A percentile compares a stretch with the other conserved stretches of the same genome.
phyloP scores from a whole-genome alignment of 2,113 vertebrate species.

The Pterocles orientalis region DNA sequence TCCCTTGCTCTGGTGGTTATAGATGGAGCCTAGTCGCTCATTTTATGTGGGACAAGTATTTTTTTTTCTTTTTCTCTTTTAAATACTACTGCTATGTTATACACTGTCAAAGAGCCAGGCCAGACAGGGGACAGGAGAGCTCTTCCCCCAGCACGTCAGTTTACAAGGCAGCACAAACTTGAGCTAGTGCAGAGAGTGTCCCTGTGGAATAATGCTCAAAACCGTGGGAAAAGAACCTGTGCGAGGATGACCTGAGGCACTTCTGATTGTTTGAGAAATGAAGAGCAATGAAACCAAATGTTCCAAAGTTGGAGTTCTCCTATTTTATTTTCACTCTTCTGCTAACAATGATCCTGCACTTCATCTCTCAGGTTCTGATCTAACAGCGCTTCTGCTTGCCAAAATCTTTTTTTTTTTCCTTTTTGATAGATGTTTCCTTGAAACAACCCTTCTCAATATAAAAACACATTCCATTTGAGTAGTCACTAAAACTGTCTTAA shows the following conservation, averaged over 20 bases:
- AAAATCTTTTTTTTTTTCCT: slow-evolving; percentile 1
- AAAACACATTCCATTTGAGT: slow-evolving; percentile 39
- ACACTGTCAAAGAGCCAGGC: background rate
- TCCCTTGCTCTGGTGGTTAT: background rate
- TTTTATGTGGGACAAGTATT: background rate
- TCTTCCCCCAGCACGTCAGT: background rate
- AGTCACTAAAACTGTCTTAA: slow-evolving; percentile 35
- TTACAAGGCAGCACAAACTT: background rate
- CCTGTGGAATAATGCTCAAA: slow-evolving; percentile 1
- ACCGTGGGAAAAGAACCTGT: background rate
- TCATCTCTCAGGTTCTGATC: slow-evolving; percentile 5
- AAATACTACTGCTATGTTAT: background rate
- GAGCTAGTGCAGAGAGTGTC: background rate
- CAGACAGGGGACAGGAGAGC: background rate
- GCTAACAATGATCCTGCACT: background rate
- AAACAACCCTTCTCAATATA: slow-evolving; percentile 31
- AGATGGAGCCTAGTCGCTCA: background rate
- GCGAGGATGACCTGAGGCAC: slow-evolving; percentile 10
- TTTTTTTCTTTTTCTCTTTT: background rate
- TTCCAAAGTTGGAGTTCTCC: slow-evolving; percentile 30
- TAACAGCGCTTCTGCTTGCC: background rate
- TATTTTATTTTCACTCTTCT: slow-evolving; percentile 24
- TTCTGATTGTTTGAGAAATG: slow-evolving; percentile 16
- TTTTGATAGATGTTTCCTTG: slow-evolving; percentile 54
- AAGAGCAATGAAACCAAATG: slow-evolving; percentile 39